These are phyloP conservation scores for Zelostemma sp. DNA, from an alignment of 1,140 invertebrate species.

Conservation along the genomic window DNA sequence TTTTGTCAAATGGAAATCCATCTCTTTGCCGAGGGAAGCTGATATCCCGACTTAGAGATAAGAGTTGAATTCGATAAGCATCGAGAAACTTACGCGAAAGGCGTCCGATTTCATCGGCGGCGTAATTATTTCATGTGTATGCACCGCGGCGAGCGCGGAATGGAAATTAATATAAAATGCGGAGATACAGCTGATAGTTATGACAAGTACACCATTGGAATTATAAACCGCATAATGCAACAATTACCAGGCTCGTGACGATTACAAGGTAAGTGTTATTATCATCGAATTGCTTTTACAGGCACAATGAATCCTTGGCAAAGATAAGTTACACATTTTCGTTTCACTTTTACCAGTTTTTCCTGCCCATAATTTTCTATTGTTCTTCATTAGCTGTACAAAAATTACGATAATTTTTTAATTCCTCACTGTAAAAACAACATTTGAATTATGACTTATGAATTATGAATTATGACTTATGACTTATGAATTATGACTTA, in stretches of 20 bases:
- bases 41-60: constrained; percentile 21
- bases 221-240: constrained; percentile 10
- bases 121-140: constrained; percentile 22
- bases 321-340: constrained; percentile 1
- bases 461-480: no score
- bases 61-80: constrained; percentile 20
- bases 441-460: no score
- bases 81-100: constrained; percentile 22
- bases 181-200: constrained; percentile 18
- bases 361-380: no score
- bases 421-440: no score
- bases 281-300: constrained; percentile 17
- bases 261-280: constrained; percentile 13
- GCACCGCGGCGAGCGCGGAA: constrained; percentile 4
- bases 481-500: no score
- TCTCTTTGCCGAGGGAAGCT: constrained; percentile 1
- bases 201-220: constrained; percentile 9
- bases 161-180: constrained; percentile 16
- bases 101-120: constrained; percentile 2
- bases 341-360: no score
- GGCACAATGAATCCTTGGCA: background rate
- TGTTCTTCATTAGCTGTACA: no score
- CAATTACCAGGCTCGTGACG: constrained; percentile 12
- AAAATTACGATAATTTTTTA: no score
- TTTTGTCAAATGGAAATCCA: background rate